Evolutionary conservation across 2,888 invertebrate genomes (phyloP).

Genomic region (Limenitis camilla): DNA sequence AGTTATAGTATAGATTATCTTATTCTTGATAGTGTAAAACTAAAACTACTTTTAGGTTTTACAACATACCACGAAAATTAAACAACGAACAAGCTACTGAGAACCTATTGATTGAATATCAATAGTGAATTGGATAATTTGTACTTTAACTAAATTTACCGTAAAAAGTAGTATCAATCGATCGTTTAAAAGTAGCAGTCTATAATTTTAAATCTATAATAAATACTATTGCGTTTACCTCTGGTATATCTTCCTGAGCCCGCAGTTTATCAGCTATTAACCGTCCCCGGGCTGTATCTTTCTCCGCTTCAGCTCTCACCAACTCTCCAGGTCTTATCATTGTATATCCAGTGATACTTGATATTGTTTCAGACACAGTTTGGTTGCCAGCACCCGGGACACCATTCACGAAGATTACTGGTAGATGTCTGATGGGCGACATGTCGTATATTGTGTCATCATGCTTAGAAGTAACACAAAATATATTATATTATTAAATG

Average conservation of each 20-base stretch:
- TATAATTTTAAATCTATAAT: too few species aligned
- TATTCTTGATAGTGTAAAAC: too few species aligned
- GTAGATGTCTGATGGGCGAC: conserved; percentile 59
- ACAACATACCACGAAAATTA: too few species aligned
- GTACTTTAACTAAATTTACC: too few species aligned
- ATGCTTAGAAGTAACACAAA: conserved; percentile 12
- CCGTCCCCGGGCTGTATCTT: conserved; percentile 66
- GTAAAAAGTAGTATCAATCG: too few species aligned
- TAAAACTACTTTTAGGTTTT: too few species aligned
- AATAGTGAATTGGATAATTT: too few species aligned
- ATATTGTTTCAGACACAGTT: conserved; percentile 64
- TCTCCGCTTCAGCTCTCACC: conserved; percentile 58
- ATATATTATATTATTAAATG: too few species aligned
- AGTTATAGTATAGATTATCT: too few species aligned
- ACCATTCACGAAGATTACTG: conserved; percentile 68
- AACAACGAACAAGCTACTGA: too few species aligned
- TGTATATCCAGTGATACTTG: conserved; percentile 61
- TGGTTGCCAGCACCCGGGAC: conserved; percentile 69
- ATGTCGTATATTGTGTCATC: conserved; percentile 56
- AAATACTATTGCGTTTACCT: conserved; percentile 34
- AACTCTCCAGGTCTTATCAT: conserved; percentile 68
- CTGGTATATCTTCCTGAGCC: conserved; percentile 58
- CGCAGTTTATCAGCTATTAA: conserved; percentile 63
- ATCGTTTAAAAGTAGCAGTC: too few species aligned
- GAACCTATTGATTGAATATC: too few species aligned